Base-by-base conservation (phyloP, 2,888 invertebrate species). In the Ochropleura leucogaster region DNA sequence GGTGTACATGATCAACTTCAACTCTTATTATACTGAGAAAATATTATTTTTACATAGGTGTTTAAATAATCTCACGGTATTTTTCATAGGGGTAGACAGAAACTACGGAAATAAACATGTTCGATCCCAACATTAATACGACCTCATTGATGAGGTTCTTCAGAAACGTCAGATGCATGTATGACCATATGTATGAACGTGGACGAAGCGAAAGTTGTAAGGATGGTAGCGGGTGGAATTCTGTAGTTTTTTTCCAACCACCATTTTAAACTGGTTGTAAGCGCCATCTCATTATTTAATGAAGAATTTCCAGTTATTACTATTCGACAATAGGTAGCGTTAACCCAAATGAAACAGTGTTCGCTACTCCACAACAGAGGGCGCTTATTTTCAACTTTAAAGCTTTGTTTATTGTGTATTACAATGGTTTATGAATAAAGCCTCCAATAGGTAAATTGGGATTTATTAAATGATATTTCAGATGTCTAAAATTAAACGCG, bases 401-500 rank as follows among this genome's bases (percentile, higher is more conserved):
- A 51, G 49, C 47, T 12, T 46, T 71, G 60, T 74, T 79, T 82
- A 77, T 73, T 72, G 30, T 76, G 46, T 76, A 71, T 82, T 75
- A 74, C 83, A 70, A 12, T 46, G 46, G 47, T 57, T 68, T 44
- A 5, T 18, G 20, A 51, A 60, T 74, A n/a, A 30, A 51, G 9
- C 46, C 30, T 18, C 57, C 9, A 55, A 7, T 4, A 70, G 14
- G 53, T 14, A 46, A 57, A 64, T 63, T 51, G 7, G 8, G 16
- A 68, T 77, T 62, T 66, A 68, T 60, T 70, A 59, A 68, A 20
- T 46, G 4, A 44, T 49, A 68, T 73, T 67, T 73, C 8, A 59
- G n/a, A 62, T 59, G 10, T 63, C 42, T 63, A n/a, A 30, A 77
- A 49, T 63, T 67, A 85, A 89, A 86, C 92, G 96, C 96, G 96